Evolutionary conservation across 2,797 vertebrate genomes (phyloP), one percentile per base, ranked within the genome.

Genomic region (Galaxias olidus): DNA sequence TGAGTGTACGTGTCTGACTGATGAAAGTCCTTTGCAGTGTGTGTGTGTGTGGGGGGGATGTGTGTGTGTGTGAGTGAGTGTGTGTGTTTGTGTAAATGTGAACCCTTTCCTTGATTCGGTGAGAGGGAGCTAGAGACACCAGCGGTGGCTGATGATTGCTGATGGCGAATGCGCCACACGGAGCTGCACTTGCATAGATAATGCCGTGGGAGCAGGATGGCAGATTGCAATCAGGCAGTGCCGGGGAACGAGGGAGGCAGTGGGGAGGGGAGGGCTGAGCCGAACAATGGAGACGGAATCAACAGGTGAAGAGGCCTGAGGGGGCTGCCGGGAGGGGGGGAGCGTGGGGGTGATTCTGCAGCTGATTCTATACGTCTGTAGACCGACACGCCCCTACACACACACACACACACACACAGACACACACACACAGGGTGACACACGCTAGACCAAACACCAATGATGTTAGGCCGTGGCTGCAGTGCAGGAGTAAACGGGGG

Each of bases 111-210:
- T n/a, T 47, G 69, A 20, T 59, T 15, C 9, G 20, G 50, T 9
- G 63, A 68, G 20, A 66, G 54, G 76, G 62, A 66, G 64, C 63
- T 56, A 47, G 59, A 73, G 67, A 74, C 1, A 48, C 61, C 71
- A 72, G 65, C 80, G 64, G 82, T 82, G 64, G 79, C 79, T 87
- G 86, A 87, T 89, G 87, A 90, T 88, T 88, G 85, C 83, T 71
- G 80, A 82, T 77, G 30, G 40, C 9, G 65, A 84, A 83, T 52
- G 71, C 75, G 15, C 68, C 20, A 51, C 73, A 65, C 72, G 76
- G 59, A 48, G 74, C 68, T 67, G 40, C 72, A 47, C 73, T 78
- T 82, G 79, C 86, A 82, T 85, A 73, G 69, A 69, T 82, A 80
- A 83, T 78, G 67, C 64, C 6, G 48, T 65, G 74, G 75, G 69